phyloP scores from a whole-genome alignment of 2,888 invertebrate species.

The Cataglyphis cursor region DNA sequence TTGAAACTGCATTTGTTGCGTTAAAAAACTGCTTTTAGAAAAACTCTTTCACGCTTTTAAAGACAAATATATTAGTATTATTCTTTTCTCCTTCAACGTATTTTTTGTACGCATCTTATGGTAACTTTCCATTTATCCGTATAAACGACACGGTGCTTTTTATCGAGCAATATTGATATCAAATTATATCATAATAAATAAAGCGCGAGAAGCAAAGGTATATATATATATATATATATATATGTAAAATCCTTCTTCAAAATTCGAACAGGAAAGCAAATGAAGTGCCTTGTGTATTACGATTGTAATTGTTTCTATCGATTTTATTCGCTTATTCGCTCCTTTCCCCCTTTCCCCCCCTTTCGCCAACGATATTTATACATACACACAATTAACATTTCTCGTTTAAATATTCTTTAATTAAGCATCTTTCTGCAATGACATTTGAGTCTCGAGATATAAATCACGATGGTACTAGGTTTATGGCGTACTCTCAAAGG shows the following conservation, averaged over 20 bases:
- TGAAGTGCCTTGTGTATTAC: background rate
- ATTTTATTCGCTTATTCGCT: background rate
- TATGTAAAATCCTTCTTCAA: constrained; percentile 4
- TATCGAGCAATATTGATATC: background rate
- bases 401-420: background rate
- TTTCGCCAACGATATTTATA: background rate
- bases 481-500: background rate
- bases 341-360: background rate
- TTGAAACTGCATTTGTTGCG: background rate
- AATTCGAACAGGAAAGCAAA: background rate
- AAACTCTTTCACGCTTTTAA: background rate
- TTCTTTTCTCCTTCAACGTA: background rate
- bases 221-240: background rate
- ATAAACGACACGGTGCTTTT: background rate
- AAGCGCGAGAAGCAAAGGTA: background rate
- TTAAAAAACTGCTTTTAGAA: background rate
- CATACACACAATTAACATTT: constrained; percentile 8
- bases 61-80: background rate
- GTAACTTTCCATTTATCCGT: background rate
- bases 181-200: constrained; percentile 16
- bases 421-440: background rate
- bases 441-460: background rate
- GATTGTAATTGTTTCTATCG: background rate
- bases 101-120: background rate
- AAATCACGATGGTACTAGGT: background rate